phyloP scores from a whole-genome alignment of 1,140 invertebrate species.

The Sweltsa coloradensis region DNA sequence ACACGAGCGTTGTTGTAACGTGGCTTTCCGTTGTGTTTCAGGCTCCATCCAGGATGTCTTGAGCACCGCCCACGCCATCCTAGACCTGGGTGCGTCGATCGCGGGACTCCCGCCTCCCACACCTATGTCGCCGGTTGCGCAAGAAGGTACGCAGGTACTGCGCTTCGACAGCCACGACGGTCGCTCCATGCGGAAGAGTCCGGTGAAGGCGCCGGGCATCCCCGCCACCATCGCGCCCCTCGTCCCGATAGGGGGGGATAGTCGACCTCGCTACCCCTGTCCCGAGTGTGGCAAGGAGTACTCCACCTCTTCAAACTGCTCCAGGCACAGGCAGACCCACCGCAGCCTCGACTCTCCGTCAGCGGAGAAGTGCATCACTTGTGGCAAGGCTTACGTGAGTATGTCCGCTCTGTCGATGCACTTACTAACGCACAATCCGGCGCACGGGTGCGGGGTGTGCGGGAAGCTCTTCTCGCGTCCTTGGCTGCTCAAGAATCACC shows the following conservation, averaged over 20 bases:
- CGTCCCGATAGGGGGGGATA: conserved; percentile 38
- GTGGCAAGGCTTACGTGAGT: conserved; percentile 94
- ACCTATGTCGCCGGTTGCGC: conserved; percentile 17
- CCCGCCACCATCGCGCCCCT: conserved; percentile 52
- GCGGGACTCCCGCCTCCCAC: conserved; percentile 46
- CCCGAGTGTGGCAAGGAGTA: conserved; percentile 94
- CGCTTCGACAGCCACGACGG: no score
- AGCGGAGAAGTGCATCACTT: conserved; percentile 88
- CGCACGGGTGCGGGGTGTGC: conserved; percentile 91
- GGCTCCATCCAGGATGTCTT: conserved; percentile 48
- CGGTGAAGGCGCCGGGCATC: conserved; percentile 18
- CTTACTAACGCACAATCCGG: conserved; percentile 84
- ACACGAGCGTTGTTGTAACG: no score
- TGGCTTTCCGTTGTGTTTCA: conserved; percentile 27
- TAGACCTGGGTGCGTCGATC: conserved; percentile 73
- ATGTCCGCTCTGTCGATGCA: conserved; percentile 99
- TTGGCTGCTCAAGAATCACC: conserved; percentile 94
- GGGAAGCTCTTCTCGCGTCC: conserved; percentile 96
- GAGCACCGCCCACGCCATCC: conserved; percentile 72
- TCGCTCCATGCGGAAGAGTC: conserved; percentile 40
- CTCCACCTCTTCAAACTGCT: conserved; percentile 89
- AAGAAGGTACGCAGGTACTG: conserved; percentile 19
- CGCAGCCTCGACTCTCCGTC: conserved; percentile 85
- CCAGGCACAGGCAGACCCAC: conserved; percentile 93
- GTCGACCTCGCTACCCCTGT: conserved; percentile 66